Evolutionary conservation across 2,113 vertebrate species (phyloP).

Genomic region (Limanda limanda): DNA sequence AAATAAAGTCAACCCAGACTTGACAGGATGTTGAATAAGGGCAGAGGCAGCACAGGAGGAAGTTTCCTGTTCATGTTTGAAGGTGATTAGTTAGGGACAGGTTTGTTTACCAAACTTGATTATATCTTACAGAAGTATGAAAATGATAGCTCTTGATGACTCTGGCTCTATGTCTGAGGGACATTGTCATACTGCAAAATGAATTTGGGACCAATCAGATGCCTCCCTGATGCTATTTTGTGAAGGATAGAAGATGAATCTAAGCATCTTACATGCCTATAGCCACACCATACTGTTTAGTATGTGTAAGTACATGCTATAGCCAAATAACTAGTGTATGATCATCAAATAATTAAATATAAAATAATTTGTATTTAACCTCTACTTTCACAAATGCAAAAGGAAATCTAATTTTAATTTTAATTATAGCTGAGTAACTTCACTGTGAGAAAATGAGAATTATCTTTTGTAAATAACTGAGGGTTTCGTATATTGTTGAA

Average conservation of each 20-base stretch:
- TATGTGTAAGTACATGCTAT: neutral
- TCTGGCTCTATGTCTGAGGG: too few relatives aligned
- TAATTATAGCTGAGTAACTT: neutral
- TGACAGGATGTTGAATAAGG: conserved; percentile 21
- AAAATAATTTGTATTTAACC: neutral
- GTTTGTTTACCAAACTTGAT: neutral
- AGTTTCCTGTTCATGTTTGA: neutral
- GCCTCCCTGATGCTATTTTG: too few relatives aligned
- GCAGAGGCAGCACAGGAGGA: neutral
- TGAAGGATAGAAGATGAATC: too few relatives aligned
- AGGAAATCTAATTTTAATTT: neutral
- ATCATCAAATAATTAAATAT: neutral
- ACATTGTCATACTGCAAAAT: too few relatives aligned
- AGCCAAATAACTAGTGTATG: neutral
- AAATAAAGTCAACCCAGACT: conserved; percentile 1
- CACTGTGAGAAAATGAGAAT: neutral
- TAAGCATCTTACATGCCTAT: too few relatives aligned
- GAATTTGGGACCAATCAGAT: too few relatives aligned
- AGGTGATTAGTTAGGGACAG: neutral
- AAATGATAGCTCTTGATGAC: too few relatives aligned
- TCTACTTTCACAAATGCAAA: neutral
- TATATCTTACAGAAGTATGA: neutral
- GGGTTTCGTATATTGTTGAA: neutral
- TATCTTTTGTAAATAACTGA: neutral
- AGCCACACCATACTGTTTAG: too few relatives aligned